Base-by-base conservation (phyloP, 2,113 vertebrate genomes). In the Mesocricetus auratus region DNA sequence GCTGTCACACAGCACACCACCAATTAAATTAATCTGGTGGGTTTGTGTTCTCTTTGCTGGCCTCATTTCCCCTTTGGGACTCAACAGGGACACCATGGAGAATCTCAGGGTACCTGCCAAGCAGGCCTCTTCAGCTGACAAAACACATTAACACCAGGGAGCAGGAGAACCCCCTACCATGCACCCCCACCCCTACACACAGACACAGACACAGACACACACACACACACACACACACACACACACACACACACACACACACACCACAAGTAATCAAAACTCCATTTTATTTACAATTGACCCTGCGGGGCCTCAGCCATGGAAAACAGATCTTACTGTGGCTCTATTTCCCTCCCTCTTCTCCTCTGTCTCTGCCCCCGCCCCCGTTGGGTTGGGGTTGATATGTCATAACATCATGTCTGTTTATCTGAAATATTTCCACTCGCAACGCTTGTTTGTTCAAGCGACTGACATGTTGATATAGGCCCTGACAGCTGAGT, bases 331-430 rank as follows among this genome's bases (percentile, higher is more conserved):
- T 86, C 86, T 98, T 97, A 93, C 96, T 73, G 97, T 29, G 98
- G 97, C 96, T 98, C 90, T 15, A 91, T 94, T 93, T 90, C 97
- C 96, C 95, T n/a, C 58, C 22, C 8, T 36, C 31, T 11, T 3
- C 22, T 11, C 74, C 39, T 31, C 13, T 3, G 16, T n/a, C 89
- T 73, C 42, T 5, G 19, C 24, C 5, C 53, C 98, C 94, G 12
- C 95, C 95, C 97, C 96, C 95, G 97, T 98, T 95, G 47, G 68
- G 83, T 97, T 97, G 98, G 90, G 93, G 96, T 95, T 96, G 69
- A 66, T 89, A 96, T 98, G 98, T 99, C 98, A 98, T 98, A 99
- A 98, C 98, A 98, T 98, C 86, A 96, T 98, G 98, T 98, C 98
- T 98, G 98, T 97, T 99, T 98, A 97, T 97, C 98, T 92, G 93